phyloP scores from a whole-genome alignment of 1,140 invertebrate genomes.

The Diorhabda elongata region DNA sequence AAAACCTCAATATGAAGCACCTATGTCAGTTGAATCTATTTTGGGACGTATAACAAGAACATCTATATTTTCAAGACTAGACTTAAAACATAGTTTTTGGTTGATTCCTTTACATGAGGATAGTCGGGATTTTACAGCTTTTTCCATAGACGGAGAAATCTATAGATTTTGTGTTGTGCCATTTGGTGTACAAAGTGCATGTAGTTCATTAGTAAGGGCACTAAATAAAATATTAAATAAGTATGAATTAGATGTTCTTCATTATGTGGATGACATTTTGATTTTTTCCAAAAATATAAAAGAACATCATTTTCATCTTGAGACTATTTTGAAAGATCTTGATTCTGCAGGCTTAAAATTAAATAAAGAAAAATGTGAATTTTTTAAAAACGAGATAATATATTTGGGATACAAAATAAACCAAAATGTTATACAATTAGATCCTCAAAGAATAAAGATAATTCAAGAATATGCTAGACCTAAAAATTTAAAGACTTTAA shows the following conservation, averaged over 20 bases:
- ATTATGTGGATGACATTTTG: conserved; percentile 42
- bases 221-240: too few species aligned
- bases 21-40: too few species aligned
- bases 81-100: too few species aligned
- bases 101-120: too few species aligned
- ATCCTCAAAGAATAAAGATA: conserved; percentile 31
- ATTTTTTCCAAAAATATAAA: conserved; percentile 41
- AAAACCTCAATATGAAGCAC: too few species aligned
- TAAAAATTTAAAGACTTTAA: conserved; percentile 24
- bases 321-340: conserved; percentile 33
- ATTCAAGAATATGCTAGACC: conserved; percentile 30
- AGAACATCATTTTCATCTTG: conserved; percentile 36
- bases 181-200: too few species aligned
- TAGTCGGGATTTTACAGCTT: too few species aligned
- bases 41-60: too few species aligned
- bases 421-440: conserved; percentile 28
- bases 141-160: too few species aligned
- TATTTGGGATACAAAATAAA: conserved; percentile 35
- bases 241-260: conserved; percentile 29
- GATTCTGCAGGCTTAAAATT: conserved; percentile 32
- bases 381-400: conserved; percentile 29
- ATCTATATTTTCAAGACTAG: too few species aligned
- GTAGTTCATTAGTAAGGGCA: too few species aligned
- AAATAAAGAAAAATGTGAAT: conserved; percentile 37
- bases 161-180: too few species aligned